phyloP scores from a whole-genome alignment of 2,797 vertebrate species.

The Strix occidentalis region DNA sequence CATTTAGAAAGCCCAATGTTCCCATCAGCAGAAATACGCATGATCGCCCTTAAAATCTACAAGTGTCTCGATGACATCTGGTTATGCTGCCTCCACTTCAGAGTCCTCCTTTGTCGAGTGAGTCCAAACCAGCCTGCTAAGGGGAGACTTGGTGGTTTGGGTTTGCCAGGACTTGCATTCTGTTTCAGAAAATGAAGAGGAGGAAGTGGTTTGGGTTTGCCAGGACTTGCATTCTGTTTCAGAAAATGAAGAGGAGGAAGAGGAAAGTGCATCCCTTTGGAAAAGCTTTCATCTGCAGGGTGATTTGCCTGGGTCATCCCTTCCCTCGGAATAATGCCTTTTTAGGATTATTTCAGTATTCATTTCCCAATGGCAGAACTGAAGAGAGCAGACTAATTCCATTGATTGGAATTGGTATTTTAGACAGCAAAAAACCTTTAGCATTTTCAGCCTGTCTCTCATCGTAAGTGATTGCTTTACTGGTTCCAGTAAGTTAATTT shows the following conservation, averaged over 20 bases:
- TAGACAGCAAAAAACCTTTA: background rate
- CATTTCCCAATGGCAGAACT: background rate
- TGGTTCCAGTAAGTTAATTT: background rate
- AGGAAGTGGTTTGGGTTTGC: background rate
- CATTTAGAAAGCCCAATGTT: background rate
- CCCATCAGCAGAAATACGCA: background rate
- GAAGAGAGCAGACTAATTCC: background rate
- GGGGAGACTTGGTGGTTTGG: background rate
- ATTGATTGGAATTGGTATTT: constrained; percentile 7
- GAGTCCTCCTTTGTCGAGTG: background rate
- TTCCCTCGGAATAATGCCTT: background rate
- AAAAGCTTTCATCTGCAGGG: background rate
- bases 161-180: background rate
- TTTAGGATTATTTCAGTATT: constrained; percentile 18
- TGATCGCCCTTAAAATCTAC: background rate
- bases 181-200: background rate
- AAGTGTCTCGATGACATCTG: background rate
- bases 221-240: background rate
- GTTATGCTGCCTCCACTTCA: background rate
- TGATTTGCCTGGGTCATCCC: background rate
- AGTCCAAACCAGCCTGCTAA: background rate
- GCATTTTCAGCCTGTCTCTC: background rate
- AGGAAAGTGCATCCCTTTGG: background rate
- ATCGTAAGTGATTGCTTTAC: background rate
- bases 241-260: background rate